phyloP scores from a whole-genome alignment of 2,113 vertebrate genomes.

The Passer montanus region DNA sequence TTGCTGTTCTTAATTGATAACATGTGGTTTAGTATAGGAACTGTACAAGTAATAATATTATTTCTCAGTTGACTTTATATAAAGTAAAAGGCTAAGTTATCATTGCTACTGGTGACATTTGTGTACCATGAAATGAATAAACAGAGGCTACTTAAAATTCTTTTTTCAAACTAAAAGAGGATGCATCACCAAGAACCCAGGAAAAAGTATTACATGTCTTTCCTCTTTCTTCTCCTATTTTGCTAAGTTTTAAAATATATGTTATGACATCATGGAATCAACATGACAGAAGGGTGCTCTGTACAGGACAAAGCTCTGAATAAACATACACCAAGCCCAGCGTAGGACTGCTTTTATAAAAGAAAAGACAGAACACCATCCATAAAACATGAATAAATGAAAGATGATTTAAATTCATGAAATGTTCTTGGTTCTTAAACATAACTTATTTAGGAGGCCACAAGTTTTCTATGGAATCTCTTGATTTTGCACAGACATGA shows the following conservation, averaged over 20 bases:
- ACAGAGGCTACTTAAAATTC: background rate
- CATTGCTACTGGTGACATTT: background rate
- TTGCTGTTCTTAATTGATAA: background rate
- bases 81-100: background rate
- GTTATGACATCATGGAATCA: fast-evolving
- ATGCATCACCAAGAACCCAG: background rate
- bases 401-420: background rate
- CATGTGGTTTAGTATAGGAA: background rate
- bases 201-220: background rate
- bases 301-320: background rate
- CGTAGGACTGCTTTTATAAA: background rate
- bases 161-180: background rate
- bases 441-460: background rate
- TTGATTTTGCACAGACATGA: background rate
- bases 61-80: background rate
- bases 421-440: background rate
- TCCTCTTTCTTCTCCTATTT: background rate
- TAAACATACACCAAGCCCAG: background rate
- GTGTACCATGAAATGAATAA: background rate
- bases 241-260: background rate
- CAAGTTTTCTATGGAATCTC: background rate
- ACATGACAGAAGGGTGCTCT: background rate
- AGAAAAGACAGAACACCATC: background rate
- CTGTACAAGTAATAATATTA: background rate
- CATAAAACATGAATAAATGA: background rate